Evolutionary conservation across 2,797 vertebrate species (phyloP).

Genomic region (Cryptoblepharus egeriae): DNA sequence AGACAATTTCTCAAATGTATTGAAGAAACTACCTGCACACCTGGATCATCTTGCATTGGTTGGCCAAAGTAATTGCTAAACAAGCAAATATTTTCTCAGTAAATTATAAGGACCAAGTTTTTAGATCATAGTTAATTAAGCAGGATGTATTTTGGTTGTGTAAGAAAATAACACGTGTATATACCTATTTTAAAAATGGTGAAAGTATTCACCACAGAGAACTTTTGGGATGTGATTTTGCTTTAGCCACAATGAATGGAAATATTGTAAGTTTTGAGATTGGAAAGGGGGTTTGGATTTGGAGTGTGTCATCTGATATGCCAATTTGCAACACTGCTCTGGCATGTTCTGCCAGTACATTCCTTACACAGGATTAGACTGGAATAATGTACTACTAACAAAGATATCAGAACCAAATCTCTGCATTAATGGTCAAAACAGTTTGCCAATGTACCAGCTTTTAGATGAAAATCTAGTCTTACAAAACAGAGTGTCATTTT

Average conservation of each 20-base stretch:
- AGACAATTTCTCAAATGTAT: not conserved
- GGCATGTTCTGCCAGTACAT: too few relatives aligned
- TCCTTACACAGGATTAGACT: too few relatives aligned
- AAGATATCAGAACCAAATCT: not conserved
- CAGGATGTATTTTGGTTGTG: not conserved
- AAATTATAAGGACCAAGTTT: constrained; percentile 19
- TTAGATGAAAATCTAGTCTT: not conserved
- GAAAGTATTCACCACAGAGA: not conserved
- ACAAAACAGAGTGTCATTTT: not conserved
- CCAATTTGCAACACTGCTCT: too few relatives aligned
- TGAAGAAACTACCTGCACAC: constrained; percentile 7
- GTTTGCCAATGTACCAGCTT: not conserved
- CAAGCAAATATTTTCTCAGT: not conserved
- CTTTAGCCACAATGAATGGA: not conserved
- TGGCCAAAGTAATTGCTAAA: constrained; percentile 4
- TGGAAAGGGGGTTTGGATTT: too few relatives aligned
- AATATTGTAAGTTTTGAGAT: not conserved
- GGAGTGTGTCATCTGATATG: too few relatives aligned
- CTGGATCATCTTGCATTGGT: not conserved
- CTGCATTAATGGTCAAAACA: not conserved
- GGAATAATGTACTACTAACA: not conserved
- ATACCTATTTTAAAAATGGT: not conserved
- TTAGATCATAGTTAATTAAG: constrained; percentile 12
- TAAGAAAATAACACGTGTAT: not conserved
- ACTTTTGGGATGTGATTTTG: not conserved